These are phyloP conservation scores for Rhopalosiphum nymphaeae DNA, from an alignment of 2,888 invertebrate genomes.

Conservation along the genomic window DNA sequence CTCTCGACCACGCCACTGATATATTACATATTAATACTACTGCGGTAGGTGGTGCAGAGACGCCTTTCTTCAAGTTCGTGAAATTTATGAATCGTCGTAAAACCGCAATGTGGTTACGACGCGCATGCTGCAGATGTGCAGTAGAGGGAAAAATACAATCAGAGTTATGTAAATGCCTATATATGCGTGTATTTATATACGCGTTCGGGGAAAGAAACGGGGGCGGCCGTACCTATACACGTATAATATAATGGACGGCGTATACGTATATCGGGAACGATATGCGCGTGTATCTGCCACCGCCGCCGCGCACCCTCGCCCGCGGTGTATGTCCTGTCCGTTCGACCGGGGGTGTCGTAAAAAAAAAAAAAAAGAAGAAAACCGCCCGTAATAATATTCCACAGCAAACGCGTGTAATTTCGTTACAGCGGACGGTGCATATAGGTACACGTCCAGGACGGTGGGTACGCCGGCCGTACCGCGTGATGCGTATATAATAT, in stretches of 20 bases:
- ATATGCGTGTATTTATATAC: background rate
- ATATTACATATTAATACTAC: background rate
- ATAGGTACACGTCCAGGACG: background rate
- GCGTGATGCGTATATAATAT: background rate
- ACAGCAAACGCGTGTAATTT: background rate
- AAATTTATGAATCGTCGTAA: constrained; percentile 27
- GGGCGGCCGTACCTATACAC: background rate
- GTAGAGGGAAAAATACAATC: background rate
- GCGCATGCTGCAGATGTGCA: background rate
- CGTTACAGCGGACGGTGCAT: background rate
- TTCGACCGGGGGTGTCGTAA: background rate
- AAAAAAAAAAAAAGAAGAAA: background rate
- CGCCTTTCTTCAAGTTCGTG: background rate
- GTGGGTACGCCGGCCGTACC: background rate
- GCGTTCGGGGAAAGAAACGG: background rate
- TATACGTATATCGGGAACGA: background rate
- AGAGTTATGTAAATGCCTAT: constrained; percentile 31
- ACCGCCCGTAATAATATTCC: background rate
- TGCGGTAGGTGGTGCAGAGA: background rate
- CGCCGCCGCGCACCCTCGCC: background rate
- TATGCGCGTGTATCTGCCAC: background rate
- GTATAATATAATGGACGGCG: background rate
- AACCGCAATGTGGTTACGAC: background rate
- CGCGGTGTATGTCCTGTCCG: background rate
- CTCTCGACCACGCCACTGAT: background rate